phyloP scores from a whole-genome alignment of 2,113 vertebrate species.

The Mohoua ochrocephala region DNA sequence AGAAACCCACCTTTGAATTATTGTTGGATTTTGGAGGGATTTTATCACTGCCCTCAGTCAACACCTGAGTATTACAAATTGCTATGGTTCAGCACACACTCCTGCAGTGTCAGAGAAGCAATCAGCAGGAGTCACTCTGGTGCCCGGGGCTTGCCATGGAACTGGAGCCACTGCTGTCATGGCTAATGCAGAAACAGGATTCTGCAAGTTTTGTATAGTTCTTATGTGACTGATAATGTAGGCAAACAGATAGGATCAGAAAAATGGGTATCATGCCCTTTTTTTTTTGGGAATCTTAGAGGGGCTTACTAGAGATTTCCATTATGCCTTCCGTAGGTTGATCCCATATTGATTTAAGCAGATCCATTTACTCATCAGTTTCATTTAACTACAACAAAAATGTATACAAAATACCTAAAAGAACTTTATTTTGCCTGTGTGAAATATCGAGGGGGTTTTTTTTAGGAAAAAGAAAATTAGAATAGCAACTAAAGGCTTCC shows the following conservation, averaged over 20 bases:
- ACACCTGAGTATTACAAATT: background rate
- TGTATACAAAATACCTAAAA: background rate
- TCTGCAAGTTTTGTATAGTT: background rate
- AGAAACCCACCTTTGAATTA: background rate
- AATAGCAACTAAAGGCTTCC: background rate
- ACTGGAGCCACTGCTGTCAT: background rate
- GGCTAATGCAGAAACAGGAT: background rate
- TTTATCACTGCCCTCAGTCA: background rate
- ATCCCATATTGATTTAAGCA: background rate
- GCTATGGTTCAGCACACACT: background rate
- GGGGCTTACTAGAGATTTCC: background rate
- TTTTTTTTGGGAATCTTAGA: background rate
- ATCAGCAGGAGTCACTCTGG: background rate
- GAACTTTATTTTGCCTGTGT: background rate
- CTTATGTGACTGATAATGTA: background rate
- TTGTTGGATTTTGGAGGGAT: background rate
- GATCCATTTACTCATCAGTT: background rate
- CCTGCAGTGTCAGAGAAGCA: accelerated
- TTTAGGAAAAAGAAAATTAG: background rate
- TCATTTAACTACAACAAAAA: background rate
- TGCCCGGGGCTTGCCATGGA: too few relatives aligned
- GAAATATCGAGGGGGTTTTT: background rate
- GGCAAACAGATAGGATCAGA: background rate
- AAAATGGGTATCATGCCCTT: background rate
- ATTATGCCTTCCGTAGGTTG: background rate